A percentile compares a stretch with the other conserved stretches of the same genome.
These are phyloP conservation scores for Sebastolobus alascanus DNA, from an alignment of 2,797 vertebrate species.

Conservation along the genomic window DNA sequence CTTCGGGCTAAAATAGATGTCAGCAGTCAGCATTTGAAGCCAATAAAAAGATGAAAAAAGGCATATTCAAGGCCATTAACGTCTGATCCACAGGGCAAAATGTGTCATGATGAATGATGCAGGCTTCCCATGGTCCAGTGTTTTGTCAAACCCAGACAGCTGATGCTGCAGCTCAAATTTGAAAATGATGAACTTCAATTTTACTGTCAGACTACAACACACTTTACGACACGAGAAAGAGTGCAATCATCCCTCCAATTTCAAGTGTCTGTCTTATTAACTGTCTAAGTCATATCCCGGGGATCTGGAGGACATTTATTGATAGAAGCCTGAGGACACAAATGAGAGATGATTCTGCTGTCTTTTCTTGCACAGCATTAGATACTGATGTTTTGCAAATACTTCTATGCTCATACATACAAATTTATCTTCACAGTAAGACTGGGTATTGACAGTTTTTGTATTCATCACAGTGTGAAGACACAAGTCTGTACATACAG, in stretches of 20 bases:
- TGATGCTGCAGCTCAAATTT: background rate
- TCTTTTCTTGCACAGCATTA: background rate
- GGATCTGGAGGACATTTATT: background rate
- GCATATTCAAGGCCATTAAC: background rate
- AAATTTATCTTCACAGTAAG: background rate
- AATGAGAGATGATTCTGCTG: background rate
- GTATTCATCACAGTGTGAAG: conserved; percentile 21
- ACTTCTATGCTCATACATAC: background rate
- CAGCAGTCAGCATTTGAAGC: background rate
- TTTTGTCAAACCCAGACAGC: background rate
- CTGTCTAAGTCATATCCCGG: no score
- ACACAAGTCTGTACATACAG: conserved; percentile 24
- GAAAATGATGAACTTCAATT: no score
- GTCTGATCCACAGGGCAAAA: background rate
- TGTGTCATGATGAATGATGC: background rate
- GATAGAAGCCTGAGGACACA: background rate
- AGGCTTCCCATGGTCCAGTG: background rate
- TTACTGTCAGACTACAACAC: no score
- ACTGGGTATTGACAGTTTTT: background rate
- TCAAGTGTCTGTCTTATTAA: background rate
- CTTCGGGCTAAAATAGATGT: background rate
- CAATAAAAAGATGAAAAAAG: background rate
- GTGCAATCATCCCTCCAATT: background rate
- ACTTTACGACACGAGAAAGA: background rate
- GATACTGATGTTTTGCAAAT: background rate